Conservation (phyloP, 2,797 vertebrate genomes). For the Pitangus sulphuratus region DNA sequence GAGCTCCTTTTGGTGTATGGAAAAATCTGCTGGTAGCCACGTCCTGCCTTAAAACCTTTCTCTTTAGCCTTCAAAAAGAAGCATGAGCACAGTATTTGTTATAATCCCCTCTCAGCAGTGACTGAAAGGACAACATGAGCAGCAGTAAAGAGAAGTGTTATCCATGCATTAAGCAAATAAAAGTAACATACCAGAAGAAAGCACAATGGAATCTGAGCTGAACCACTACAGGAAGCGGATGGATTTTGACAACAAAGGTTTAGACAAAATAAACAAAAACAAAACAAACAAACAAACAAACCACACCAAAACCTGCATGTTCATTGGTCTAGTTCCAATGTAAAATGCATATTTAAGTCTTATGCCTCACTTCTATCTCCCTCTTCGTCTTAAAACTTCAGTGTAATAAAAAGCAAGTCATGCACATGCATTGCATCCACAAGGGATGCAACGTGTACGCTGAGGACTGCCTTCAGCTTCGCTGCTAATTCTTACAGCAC, state of each 20-base stretch:
- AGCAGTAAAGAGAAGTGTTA: neutral
- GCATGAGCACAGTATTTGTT: accelerated
- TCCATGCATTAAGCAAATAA: neutral
- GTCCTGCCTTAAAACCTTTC: neutral
- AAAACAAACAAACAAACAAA: neutral
- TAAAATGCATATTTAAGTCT: neutral
- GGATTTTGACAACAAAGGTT: neutral
- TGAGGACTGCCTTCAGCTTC: neutral
- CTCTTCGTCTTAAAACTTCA: neutral
- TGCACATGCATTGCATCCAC: neutral
- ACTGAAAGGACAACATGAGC: neutral
- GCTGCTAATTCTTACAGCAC: neutral
- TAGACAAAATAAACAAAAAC: neutral
- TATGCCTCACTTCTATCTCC: neutral
- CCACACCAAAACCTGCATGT: neutral
- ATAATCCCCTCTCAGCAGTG: neutral
- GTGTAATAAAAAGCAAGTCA: neutral
- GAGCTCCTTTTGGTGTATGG: neutral
- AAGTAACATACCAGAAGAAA: neutral
- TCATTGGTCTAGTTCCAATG: neutral
- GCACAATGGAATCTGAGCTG: neutral
- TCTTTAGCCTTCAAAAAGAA: neutral
- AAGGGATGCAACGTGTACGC: accelerated
- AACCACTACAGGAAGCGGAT: neutral
- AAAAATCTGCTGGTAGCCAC: neutral